phyloP scores from a whole-genome alignment of 2,113 vertebrate species.

The Catharus minimus region DNA sequence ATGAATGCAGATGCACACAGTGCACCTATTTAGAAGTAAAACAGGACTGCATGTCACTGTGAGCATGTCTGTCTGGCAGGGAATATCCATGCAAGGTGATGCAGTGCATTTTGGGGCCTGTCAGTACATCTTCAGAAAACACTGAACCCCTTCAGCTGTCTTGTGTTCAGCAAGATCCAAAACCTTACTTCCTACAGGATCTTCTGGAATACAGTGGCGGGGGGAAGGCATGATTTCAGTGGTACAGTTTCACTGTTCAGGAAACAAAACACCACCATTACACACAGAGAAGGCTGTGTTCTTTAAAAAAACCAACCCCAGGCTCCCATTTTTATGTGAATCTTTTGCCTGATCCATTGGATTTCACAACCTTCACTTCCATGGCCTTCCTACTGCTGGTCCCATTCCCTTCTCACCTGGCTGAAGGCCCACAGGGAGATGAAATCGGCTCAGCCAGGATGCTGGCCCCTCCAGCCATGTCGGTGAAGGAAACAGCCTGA shows the following conservation, averaged over 20 bases:
- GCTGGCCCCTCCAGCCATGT: rapidly evolving
- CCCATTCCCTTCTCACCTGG: not conserved
- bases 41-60: not conserved
- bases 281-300: not conserved
- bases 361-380: not conserved
- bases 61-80: not conserved
- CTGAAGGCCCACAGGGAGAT: rapidly evolving
- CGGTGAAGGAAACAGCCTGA: not conserved
- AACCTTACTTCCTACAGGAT: not conserved
- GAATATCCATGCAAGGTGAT: not conserved
- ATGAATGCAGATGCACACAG: rapidly evolving
- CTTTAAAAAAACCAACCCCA: not conserved
- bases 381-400: not conserved
- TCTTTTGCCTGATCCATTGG: not conserved
- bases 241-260: not conserved
- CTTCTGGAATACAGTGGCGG: not conserved
- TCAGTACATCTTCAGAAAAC: not conserved
- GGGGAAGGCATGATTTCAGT: not conserved
- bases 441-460: not conserved
- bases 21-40: not conserved
- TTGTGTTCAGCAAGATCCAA: not conserved
- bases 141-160: not conserved
- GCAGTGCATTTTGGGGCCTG: not conserved
- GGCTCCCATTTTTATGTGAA: not conserved
- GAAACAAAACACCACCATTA: not conserved